These are phyloP conservation scores for Artibeus jamaicensis DNA, from an alignment of 2,797 vertebrate species.

Conservation along the genomic window DNA sequence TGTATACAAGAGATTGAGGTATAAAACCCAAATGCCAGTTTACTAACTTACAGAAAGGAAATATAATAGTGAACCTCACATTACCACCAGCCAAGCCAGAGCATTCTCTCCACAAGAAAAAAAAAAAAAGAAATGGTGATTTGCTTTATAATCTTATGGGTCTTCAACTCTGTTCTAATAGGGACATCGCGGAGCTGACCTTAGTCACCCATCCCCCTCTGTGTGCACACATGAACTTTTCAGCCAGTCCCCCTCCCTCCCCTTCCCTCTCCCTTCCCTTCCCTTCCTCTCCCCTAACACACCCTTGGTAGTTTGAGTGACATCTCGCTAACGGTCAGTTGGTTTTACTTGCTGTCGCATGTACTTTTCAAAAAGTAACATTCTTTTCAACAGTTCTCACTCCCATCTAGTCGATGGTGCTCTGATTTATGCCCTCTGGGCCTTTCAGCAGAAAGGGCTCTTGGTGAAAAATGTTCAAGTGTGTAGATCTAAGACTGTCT, in stretches of 20 bases:
- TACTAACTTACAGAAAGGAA: neutral
- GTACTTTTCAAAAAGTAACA: slow-evolving; percentile 26
- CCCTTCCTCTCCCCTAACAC: neutral
- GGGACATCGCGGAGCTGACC: neutral
- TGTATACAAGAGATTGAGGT: neutral
- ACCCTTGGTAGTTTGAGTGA: neutral
- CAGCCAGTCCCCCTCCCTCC: no score
- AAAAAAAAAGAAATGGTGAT: neutral
- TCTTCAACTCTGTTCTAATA: neutral
- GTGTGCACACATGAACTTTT: fast-evolving
- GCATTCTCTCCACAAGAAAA: neutral
- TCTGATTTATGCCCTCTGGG: slow-evolving; percentile 19
- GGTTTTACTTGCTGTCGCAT: neutral
- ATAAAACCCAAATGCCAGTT: neutral
- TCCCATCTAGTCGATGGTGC: neutral
- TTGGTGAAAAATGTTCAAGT: neutral
- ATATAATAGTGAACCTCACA: neutral
- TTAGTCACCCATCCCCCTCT: neutral
- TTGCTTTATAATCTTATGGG: neutral
- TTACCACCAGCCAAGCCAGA: neutral
- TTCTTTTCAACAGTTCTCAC: slow-evolving; percentile 7
- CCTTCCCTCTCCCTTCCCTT: fast-evolving
- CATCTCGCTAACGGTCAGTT: neutral
- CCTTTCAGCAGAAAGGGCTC: neutral
- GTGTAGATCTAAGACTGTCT: slow-evolving; percentile 27